Evolutionary conservation across 2,797 vertebrate genomes (phyloP), one percentile per base, ranked within the genome.

Genomic region (Thalassophryne amazonica): DNA sequence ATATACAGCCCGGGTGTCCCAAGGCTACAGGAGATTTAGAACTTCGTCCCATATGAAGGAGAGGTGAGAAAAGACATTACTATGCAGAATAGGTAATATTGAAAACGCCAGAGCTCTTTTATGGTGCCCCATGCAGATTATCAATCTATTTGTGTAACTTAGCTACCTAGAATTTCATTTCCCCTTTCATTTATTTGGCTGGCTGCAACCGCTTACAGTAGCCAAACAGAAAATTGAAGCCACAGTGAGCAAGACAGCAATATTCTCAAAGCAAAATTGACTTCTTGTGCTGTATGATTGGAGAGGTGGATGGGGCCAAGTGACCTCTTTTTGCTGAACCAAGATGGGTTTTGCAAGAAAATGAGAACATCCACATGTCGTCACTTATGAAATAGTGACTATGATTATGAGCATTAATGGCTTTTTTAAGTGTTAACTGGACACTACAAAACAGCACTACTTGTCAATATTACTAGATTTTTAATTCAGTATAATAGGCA

Each of bases 41-140:
- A 88, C 87, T 79, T 86, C 81, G 86, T 88, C 82, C 86, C 72
- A 73, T 69, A 76, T 83, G 81, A 89, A 86, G 77, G 84, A 88
- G 85, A 90, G 87, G 87, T 89, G 87, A 88, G 80, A 75, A 85
- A 83, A 79, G 77, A 81, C 84, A 90, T 91, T 88, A 85, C 86
- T 86, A 89, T 89, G 86, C 85, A 90, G 80, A 91, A 82, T 81
- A 84, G 84, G 76, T 77, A 67, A 85, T 84, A 83, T 68, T 78
- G 71, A 73, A 85, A 81, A 87, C 60, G 69, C 69, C 72, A 65
- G 56, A 77, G 75, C 79, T 78, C 64, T 85, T n/a, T 86, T 86
- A 85, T 64, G 57, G 73, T 50, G 62, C 64, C 65, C 73, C 69
- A 58, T 82, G 66, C 79, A 84, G 81, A 88, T 89, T 88, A 88